A percentile compares a stretch with the other conserved stretches of the same genome.
Conservation (phyloP, 2,113 vertebrate genomes). For the Tyrannus savana region DNA sequence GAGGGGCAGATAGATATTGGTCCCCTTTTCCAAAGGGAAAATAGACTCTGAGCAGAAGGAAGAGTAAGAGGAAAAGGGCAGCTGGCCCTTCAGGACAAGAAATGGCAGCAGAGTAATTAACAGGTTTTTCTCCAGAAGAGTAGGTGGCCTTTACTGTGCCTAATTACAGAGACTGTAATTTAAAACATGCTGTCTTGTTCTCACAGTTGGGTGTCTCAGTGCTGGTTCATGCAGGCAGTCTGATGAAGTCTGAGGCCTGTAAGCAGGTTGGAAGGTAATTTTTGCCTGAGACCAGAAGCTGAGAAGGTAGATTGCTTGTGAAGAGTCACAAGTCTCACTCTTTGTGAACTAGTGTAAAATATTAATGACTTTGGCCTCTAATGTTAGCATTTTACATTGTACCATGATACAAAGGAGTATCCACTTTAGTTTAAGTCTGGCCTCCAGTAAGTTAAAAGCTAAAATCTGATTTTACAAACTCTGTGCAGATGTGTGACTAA, state of each 20-base stretch:
- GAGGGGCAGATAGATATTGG: neutral
- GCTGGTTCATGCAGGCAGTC: neutral
- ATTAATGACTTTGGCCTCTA: neutral
- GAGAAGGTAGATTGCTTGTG: neutral
- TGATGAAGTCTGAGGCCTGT: neutral
- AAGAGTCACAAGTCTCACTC: neutral
- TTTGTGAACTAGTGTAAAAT: neutral
- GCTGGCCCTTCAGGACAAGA: slow-evolving; percentile 1
- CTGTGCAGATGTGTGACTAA: neutral
- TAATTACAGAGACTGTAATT: slow-evolving; percentile 9
- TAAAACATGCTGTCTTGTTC: neutral
- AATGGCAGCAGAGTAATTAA: slow-evolving; percentile 24
- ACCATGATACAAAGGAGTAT: neutral
- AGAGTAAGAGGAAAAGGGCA: neutral
- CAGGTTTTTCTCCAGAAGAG: neutral
- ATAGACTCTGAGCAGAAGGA: neutral
- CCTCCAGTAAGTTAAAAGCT: neutral
- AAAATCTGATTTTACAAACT: neutral
- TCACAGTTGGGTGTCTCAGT: neutral
- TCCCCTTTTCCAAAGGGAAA: neutral
- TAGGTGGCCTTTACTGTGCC: neutral
- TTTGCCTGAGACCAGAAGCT: neutral
- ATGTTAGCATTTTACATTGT: neutral
- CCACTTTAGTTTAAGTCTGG: neutral
- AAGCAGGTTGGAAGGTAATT: neutral